These are phyloP conservation scores for Pelosia muscerda DNA, from an alignment of 2,888 invertebrate species.

Conservation along the genomic window DNA sequence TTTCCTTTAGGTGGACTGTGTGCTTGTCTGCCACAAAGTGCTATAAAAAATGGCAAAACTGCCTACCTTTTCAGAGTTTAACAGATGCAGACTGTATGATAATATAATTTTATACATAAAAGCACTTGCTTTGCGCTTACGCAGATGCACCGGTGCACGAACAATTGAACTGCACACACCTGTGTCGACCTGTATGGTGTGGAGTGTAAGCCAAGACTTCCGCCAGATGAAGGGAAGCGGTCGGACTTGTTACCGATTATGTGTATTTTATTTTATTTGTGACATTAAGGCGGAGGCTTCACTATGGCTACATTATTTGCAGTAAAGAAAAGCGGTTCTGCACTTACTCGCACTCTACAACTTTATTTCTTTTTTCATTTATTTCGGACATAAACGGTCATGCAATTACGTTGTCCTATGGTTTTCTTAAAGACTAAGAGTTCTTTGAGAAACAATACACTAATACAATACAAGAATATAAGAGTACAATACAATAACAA, in stretches of 20 bases:
- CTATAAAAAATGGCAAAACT: too few species aligned
- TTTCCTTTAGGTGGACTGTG: too few species aligned
- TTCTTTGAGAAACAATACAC: too few species aligned
- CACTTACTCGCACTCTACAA: too few species aligned
- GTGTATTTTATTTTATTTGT: constrained; percentile 7
- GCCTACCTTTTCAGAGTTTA: background rate
- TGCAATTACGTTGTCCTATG: too few species aligned
- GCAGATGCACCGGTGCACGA: constrained; percentile 16
- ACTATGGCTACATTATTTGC: background rate
- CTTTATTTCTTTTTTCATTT: too few species aligned
- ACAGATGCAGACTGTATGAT: background rate
- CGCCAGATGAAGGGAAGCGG: constrained; percentile 63
- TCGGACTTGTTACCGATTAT: constrained; percentile 28
- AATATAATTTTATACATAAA: background rate
- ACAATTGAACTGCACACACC: constrained; percentile 25
- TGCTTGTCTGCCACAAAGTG: too few species aligned
- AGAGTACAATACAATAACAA: too few species aligned
- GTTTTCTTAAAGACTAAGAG: too few species aligned
- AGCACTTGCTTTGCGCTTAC: constrained; percentile 1
- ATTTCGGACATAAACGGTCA: too few species aligned
- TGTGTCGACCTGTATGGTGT: constrained; percentile 16
- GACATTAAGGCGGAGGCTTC: background rate
- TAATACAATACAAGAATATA: too few species aligned
- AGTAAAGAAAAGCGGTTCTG: background rate
- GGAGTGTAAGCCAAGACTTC: constrained; percentile 50